Evolutionary conservation across 2,113 vertebrate species (phyloP).

Genomic region (Corythornis madagascariensis): DNA sequence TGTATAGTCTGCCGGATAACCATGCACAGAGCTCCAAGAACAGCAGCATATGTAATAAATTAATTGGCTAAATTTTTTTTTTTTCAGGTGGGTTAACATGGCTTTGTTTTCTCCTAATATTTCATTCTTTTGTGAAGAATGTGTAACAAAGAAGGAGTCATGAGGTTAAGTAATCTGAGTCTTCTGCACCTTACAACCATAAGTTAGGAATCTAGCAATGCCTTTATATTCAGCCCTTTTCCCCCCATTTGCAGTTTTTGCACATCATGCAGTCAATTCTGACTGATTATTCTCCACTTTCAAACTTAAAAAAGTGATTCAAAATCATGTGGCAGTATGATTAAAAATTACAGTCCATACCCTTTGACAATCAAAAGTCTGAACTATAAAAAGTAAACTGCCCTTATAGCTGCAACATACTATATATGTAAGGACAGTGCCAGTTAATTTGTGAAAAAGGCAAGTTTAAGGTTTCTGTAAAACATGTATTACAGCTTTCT

Average conservation of each 20-base stretch:
- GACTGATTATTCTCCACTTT: conserved; percentile 63
- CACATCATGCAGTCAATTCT: conserved; percentile 75
- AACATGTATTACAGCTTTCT: conserved; percentile 67
- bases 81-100: conserved; percentile 74
- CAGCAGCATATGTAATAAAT: conserved; percentile 76
- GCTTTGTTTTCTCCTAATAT: conserved; percentile 62
- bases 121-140: conserved; percentile 63
- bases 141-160: conserved; percentile 68
- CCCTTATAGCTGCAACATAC: conserved; percentile 67
- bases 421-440: conserved; percentile 51
- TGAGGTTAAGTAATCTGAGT: conserved; percentile 36
- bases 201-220: conserved; percentile 58
- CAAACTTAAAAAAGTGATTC: conserved; percentile 71
- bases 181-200: conserved; percentile 61
- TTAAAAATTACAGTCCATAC: conserved; percentile 74
- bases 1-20: conserved; percentile 38
- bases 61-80: conserved; percentile 77
- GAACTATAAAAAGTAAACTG: conserved; percentile 77
- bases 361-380: conserved; percentile 74
- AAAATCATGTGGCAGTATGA: conserved; percentile 77
- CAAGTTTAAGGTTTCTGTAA: conserved; percentile 70
- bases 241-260: conserved; percentile 69
- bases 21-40: conserved; percentile 72
- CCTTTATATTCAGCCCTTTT: conserved; percentile 76
- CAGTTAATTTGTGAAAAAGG: conserved; percentile 60